Percentiles rank a stretch among this genome's conserved stretches.
These are phyloP conservation scores for Rotaria socialis DNA, from an alignment of 2,888 invertebrate genomes.

Conservation along the genomic window DNA sequence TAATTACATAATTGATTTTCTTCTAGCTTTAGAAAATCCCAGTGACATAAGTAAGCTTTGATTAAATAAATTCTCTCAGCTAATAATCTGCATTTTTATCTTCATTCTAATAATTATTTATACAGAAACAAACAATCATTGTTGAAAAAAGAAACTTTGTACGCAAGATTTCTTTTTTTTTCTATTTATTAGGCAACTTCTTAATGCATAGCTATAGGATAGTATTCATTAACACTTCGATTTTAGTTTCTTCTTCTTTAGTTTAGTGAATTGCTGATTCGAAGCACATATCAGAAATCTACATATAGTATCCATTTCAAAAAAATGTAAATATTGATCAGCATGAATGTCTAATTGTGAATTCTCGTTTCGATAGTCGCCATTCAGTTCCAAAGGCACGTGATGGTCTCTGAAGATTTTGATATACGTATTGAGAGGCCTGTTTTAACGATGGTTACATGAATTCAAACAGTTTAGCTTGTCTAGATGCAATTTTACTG, in stretches of 20 bases:
- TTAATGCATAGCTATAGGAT: not conserved
- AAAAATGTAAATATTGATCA: too few species aligned
- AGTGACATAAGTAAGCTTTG: not conserved
- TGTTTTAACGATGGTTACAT: too few species aligned
- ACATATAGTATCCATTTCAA: too few species aligned
- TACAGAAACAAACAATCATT: not conserved
- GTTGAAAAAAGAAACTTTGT: not conserved
- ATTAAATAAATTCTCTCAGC: not conserved
- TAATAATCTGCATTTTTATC: not conserved
- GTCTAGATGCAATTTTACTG: too few species aligned
- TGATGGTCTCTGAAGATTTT: too few species aligned
- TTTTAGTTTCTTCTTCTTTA: not conserved
- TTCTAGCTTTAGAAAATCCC: not conserved
- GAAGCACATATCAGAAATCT: not conserved
- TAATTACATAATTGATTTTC: too few species aligned
- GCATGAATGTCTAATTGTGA: too few species aligned
- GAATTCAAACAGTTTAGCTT: too few species aligned
- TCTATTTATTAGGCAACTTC: not conserved
- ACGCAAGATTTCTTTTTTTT: not conserved
- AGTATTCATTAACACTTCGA: not conserved
- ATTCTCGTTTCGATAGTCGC: too few species aligned
- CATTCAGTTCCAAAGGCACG: too few species aligned
- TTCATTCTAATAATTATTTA: not conserved
- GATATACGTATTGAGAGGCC: too few species aligned
- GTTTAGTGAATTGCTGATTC: not conserved